These are phyloP conservation scores for Synanthedon vespiformis DNA, from an alignment of 2,888 invertebrate genomes.

Conservation along the genomic window DNA sequence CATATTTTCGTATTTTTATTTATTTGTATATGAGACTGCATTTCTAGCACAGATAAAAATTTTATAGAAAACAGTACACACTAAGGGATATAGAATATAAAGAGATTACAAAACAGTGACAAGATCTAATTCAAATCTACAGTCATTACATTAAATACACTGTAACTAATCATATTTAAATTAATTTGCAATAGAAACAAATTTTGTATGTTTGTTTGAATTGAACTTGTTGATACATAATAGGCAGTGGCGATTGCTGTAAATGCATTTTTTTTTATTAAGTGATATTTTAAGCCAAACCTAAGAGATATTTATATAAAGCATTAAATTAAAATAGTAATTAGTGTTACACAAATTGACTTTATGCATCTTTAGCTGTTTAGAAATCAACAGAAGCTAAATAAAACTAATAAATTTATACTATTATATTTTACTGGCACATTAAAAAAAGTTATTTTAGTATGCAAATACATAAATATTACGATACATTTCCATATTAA, in stretches of 20 bases:
- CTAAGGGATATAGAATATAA: constrained; percentile 56
- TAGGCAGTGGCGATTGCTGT: neutral
- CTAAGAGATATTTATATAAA: neutral
- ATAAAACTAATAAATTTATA: too few relatives aligned
- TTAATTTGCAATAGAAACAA: too few relatives aligned
- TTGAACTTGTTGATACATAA: too few relatives aligned
- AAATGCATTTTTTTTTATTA: neutral
- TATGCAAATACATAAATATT: too few relatives aligned
- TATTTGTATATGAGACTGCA: constrained; percentile 46
- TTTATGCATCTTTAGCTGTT: too few relatives aligned
- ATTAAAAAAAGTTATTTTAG: too few relatives aligned
- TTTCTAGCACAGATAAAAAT: constrained; percentile 55
- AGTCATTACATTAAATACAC: constrained; percentile 1
- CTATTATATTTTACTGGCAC: too few relatives aligned
- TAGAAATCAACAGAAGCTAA: too few relatives aligned
- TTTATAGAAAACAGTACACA: constrained; percentile 57
- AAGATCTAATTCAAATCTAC: constrained; percentile 26
- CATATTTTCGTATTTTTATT: constrained; percentile 25
- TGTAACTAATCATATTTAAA: constrained; percentile 7
- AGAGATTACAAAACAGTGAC: constrained; percentile 54
- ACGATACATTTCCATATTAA: too few relatives aligned
- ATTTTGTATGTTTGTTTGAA: too few relatives aligned
- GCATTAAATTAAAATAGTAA: too few relatives aligned
- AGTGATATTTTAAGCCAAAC: neutral
- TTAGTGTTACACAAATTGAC: too few relatives aligned